Conservation (phyloP, 1,140 invertebrate genomes). For the Apis florea region DNA sequence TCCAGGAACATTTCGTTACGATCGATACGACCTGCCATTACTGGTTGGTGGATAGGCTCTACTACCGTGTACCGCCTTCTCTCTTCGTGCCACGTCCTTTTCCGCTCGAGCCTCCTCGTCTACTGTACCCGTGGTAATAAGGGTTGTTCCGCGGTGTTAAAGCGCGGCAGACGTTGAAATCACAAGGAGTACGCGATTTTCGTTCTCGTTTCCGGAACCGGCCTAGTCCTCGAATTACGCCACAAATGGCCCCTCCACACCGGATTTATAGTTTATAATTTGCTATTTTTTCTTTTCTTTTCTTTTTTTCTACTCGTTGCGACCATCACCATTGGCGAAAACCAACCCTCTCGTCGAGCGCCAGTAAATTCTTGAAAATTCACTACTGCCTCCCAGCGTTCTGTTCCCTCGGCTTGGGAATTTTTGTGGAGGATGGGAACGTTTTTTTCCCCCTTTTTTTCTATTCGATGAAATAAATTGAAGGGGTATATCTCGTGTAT, state of each 20-base stretch:
- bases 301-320: background rate
- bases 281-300: background rate
- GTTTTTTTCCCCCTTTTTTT: background rate
- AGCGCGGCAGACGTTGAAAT: constrained; percentile 63
- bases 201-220: constrained; percentile 31
- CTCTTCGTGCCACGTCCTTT: constrained; percentile 39
- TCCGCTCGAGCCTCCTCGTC: constrained; percentile 42
- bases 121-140: constrained; percentile 65
- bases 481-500: too few species aligned
- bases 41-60: constrained; percentile 65
- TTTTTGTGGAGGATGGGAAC: background rate
- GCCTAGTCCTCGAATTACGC: background rate
- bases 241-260: background rate
- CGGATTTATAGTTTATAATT: constrained; percentile 27
- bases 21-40: constrained; percentile 71
- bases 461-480: background rate
- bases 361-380: constrained; percentile 5
- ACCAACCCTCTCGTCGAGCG: background rate
- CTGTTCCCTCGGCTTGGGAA: background rate
- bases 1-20: constrained; percentile 69
- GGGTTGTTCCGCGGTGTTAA: constrained; percentile 66
- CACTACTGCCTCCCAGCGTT: background rate
- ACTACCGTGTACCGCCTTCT: constrained; percentile 48
- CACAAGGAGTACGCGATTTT: constrained; percentile 49
- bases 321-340: background rate